Conservation (phyloP, 2,113 vertebrate genomes). For the rat (Rattus norvegicus) region DNA sequence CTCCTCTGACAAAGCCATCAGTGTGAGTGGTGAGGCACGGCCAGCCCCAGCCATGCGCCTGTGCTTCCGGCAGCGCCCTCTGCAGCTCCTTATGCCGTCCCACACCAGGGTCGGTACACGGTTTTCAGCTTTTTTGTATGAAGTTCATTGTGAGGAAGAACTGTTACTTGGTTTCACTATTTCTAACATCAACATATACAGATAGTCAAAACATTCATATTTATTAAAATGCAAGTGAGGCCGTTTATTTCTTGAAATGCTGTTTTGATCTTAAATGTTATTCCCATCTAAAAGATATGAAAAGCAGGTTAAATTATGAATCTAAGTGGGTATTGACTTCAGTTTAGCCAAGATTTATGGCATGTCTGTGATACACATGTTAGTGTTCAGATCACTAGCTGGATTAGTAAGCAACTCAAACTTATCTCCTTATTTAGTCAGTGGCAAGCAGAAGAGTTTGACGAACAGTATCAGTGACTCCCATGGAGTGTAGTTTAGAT, state of each 20-base stretch:
- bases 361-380: neutral
- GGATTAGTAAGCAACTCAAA: conserved; percentile 31
- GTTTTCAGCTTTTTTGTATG: neutral
- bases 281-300: conserved; percentile 31
- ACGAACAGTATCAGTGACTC: conserved; percentile 36
- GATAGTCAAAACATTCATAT: neutral
- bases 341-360: conserved; percentile 22
- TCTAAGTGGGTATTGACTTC: conserved; percentile 32
- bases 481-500: neutral
- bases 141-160: neutral
- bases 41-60: neutral
- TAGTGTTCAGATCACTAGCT: neutral
- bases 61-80: neutral
- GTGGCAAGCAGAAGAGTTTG: conserved; percentile 1
- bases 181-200: conserved; percentile 2
- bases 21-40: neutral
- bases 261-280: neutral
- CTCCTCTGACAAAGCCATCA: neutral
- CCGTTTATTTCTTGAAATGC: conserved; percentile 21
- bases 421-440: neutral
- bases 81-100: neutral
- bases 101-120: neutral
- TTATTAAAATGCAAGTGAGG: neutral
- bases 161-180: neutral
- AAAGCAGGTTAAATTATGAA: conserved; percentile 36